A percentile compares a stretch with the other conserved stretches of the same genome.
Conservation (phyloP, 2,113 vertebrate species). For the Nothoprocta pentlandii region DNA sequence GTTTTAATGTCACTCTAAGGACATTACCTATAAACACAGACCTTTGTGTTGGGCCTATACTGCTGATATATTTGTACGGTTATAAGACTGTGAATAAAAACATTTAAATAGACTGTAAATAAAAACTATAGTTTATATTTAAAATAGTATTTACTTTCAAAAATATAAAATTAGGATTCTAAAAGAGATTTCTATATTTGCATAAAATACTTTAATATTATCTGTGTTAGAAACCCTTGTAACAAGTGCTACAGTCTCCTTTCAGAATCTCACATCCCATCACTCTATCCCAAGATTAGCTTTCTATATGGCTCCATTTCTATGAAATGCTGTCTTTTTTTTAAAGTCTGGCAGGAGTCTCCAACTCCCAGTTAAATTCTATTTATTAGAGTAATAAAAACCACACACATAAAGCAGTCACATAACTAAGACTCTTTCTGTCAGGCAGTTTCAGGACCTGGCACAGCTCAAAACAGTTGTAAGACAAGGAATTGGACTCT, state of each 20-base stretch:
- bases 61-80: background rate
- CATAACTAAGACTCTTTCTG: conserved; percentile 52
- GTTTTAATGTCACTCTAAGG: background rate
- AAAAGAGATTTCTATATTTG: background rate
- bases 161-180: background rate
- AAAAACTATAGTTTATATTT: background rate
- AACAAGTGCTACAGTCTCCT: background rate
- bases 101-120: background rate
- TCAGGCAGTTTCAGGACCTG: conserved; percentile 57
- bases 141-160: background rate
- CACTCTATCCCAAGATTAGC: conserved; percentile 36
- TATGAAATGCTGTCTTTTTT: conserved; percentile 59
- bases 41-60: background rate
- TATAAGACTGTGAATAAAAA: background rate
- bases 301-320: conserved; percentile 22
- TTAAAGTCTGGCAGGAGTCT: conserved; percentile 65
- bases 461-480: conserved; percentile 66
- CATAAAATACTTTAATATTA: background rate
- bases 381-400: conserved; percentile 73
- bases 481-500: conserved; percentile 56
- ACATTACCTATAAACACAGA: background rate
- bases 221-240: background rate
- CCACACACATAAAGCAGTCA: conserved; percentile 56
- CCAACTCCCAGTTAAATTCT: conserved; percentile 65
- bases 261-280: background rate